Conservation (phyloP, 23 tunicate genomes). For the Styela clava region DNA sequence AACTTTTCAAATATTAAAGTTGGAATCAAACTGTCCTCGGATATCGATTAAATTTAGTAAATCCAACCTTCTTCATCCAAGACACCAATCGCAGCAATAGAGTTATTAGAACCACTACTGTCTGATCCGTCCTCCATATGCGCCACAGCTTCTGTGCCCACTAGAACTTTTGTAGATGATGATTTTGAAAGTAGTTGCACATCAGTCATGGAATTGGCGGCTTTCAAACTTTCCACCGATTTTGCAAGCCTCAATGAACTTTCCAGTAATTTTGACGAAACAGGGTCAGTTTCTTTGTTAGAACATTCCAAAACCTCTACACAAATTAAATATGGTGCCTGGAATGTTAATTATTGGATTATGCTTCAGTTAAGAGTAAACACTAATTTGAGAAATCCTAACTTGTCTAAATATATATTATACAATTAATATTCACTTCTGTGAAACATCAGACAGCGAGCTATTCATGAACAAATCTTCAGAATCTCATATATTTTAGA, state of each 20-base stretch:
- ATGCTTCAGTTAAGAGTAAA: no score
- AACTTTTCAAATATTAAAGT: no score
- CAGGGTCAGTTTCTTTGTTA: conserved; percentile 65
- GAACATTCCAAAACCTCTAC: conserved; percentile 79
- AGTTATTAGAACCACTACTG: not conserved
- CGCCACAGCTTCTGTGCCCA: not conserved
- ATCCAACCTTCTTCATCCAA: not conserved
- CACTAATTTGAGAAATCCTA: no score
- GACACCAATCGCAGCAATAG: not conserved
- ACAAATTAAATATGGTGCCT: conserved; percentile 98
- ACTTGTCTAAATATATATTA: no score
- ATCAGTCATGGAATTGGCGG: not conserved
- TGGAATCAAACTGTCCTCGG: no score
- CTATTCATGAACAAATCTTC: no score
- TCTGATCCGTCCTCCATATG: not conserved
- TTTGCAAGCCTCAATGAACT: conserved; percentile 71
- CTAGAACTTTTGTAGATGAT: not conserved
- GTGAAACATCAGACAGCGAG: no score
- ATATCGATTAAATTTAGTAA: no score
- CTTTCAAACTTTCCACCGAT: conserved; percentile 50
- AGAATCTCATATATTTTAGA: no score
- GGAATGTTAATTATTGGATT: not conserved
- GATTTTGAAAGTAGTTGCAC: not conserved
- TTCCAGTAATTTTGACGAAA: conserved; percentile 86
- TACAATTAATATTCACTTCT: no score